phyloP scores from a whole-genome alignment of 2,113 vertebrate species.

The Pollachius pollachius region DNA sequence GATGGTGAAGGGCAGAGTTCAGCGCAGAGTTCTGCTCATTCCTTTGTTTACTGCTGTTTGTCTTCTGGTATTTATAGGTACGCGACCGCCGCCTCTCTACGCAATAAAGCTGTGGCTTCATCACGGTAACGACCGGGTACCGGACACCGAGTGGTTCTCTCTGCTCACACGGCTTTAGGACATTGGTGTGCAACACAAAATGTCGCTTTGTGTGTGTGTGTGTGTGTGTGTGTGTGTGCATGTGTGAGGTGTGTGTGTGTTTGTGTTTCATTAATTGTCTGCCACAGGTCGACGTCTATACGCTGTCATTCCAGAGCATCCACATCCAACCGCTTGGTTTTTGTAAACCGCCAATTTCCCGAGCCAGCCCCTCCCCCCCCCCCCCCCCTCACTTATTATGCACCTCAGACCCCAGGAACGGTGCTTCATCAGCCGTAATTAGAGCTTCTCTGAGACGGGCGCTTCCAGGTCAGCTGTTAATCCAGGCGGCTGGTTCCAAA shows the following conservation, averaged over 20 bases:
- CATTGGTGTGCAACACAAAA: conserved; percentile 7
- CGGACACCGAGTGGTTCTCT: conserved; percentile 27
- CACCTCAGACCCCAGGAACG: too few relatives aligned
- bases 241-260: conserved; percentile 1
- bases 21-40: conserved; percentile 36
- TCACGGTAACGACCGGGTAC: conserved; percentile 53
- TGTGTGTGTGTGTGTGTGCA: not conserved
- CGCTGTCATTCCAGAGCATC: too few relatives aligned
- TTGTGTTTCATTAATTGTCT: not conserved
- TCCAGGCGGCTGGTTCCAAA: too few relatives aligned
- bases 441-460: too few relatives aligned
- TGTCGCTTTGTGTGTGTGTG: conserved; percentile 12
- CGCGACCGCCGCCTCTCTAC: conserved; percentile 46
- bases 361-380: not conserved
- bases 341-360: too few relatives aligned
- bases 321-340: too few relatives aligned
- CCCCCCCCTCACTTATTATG: too few relatives aligned
- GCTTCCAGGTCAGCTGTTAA: too few relatives aligned
- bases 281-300: too few relatives aligned
- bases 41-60: conserved; percentile 64
- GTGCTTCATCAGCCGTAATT: too few relatives aligned
- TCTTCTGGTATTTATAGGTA: conserved; percentile 62
- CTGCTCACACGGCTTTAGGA: conserved; percentile 10
- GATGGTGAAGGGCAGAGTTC: conserved; percentile 29
- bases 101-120: conserved; percentile 46